These are phyloP conservation scores for Turritopsis dohrnii DNA, from an alignment of 30 jellyfish, hydroid and myxozoan species.

Conservation along the genomic window DNA sequence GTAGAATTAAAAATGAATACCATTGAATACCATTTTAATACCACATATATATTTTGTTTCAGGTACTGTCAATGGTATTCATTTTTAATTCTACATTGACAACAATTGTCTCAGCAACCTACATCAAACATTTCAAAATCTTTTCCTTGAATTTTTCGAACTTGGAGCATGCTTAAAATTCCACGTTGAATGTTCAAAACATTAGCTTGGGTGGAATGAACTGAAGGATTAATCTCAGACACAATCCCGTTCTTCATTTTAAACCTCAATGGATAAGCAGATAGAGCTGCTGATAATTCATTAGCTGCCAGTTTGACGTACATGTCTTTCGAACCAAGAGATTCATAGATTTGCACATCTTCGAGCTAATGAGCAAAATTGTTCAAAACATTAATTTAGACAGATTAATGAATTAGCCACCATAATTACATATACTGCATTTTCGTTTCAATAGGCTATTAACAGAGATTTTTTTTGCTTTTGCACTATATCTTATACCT, in stretches of 20 bases:
- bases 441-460: too few species aligned
- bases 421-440: too few species aligned
- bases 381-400: conserved; percentile 13
- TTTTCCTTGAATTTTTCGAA: conserved; percentile 35
- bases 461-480: too few species aligned
- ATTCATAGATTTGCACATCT: conserved; percentile 48
- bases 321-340: conserved; percentile 38
- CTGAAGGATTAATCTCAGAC: conserved; percentile 55
- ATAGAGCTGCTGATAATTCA: conserved; percentile 33
- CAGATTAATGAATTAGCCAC: not conserved
- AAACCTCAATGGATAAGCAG: conserved; percentile 49
- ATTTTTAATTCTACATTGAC: too few species aligned
- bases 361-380: not conserved
- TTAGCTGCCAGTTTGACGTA: conserved; percentile 11
- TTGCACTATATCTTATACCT: too few species aligned
- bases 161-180: conserved; percentile 68
- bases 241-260: conserved; percentile 48
- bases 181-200: conserved; percentile 82
- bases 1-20: too few species aligned
- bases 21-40: too few species aligned
- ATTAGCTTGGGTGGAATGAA: conserved; percentile 57
- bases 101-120: too few species aligned
- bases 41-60: too few species aligned
- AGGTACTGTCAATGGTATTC: too few species aligned
- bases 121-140: conserved; percentile 34